A percentile compares a stretch with the other conserved stretches of the same genome.
phyloP scores from a whole-genome alignment of 1,140 invertebrate species.

The Cataglyphis hispanica region DNA sequence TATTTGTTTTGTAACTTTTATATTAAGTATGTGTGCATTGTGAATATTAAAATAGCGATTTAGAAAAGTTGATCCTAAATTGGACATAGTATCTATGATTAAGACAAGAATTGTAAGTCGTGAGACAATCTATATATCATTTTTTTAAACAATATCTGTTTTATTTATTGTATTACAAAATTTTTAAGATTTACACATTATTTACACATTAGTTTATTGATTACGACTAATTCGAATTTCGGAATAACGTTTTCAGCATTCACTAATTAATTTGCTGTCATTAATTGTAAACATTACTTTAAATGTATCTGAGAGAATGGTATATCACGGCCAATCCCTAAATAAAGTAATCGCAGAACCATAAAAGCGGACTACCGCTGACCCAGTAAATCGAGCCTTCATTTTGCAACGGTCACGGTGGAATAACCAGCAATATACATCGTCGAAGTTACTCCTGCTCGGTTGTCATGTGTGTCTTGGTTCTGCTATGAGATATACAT shows the following conservation, averaged over 20 bases:
- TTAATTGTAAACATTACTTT: not conserved
- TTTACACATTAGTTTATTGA: not conserved
- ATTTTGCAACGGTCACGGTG: slow-evolving; percentile 58
- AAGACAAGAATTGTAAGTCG: not conserved
- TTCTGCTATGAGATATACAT: slow-evolving; percentile 27
- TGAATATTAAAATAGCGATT: slow-evolving; percentile 10
- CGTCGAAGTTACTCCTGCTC: slow-evolving; percentile 40
- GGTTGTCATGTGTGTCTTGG: slow-evolving; percentile 10
- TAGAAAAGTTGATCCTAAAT: not conserved
- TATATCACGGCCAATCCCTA: slow-evolving; percentile 49
- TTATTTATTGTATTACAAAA: not conserved
- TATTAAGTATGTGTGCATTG: not conserved
- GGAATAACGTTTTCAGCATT: not conserved
- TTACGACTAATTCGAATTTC: not conserved
- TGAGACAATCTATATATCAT: not conserved
- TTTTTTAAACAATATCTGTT: not conserved
- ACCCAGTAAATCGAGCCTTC: slow-evolving; percentile 68
- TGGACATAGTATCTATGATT: not conserved
- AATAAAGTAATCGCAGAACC: slow-evolving; percentile 58
- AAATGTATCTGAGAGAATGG: slow-evolving; percentile 28
- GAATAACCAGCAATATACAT: slow-evolving; percentile 24
- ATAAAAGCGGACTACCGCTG: slow-evolving; percentile 64
- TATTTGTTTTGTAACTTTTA: not conserved
- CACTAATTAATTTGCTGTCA: not conserved
- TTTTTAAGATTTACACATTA: not conserved